phyloP scores from a whole-genome alignment of 2,888 invertebrate genomes.

The Meghimatium bilineatum region DNA sequence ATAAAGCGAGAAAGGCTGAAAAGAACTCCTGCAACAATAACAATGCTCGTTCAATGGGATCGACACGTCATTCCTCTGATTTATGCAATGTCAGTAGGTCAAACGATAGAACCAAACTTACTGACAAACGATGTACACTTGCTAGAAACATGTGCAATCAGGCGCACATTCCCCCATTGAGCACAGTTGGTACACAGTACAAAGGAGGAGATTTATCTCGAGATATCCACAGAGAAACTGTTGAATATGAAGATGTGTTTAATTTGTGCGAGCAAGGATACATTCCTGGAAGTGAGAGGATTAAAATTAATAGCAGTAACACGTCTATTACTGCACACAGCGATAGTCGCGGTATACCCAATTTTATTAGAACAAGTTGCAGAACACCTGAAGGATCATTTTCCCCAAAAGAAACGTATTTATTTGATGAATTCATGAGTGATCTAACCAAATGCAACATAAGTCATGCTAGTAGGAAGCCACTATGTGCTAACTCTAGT shows the following conservation, averaged over 20 bases:
- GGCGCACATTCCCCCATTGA: not conserved
- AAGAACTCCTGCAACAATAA: constrained; percentile 21
- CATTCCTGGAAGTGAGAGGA: not conserved
- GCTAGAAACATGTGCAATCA: not conserved
- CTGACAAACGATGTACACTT: not conserved
- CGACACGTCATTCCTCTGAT: no score
- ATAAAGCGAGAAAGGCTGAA: no score
- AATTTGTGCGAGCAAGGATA: not conserved
- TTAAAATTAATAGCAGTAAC: not conserved
- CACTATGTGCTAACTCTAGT: not conserved
- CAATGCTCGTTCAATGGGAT: not conserved
- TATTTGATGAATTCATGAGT: not conserved
- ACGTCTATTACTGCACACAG: not conserved
- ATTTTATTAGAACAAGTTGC: not conserved
- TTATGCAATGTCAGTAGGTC: no score
- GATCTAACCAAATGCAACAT: not conserved
- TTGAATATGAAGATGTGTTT: not conserved
- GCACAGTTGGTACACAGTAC: not conserved
- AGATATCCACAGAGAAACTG: not conserved
- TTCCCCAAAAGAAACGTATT: not conserved
- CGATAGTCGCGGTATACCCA: not conserved
- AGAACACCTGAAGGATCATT: not conserved
- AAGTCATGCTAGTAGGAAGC: not conserved
- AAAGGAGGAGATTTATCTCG: not conserved
- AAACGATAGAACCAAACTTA: no score